Conservation (phyloP, 2,888 invertebrate species). For the Bellardia pandia region DNA sequence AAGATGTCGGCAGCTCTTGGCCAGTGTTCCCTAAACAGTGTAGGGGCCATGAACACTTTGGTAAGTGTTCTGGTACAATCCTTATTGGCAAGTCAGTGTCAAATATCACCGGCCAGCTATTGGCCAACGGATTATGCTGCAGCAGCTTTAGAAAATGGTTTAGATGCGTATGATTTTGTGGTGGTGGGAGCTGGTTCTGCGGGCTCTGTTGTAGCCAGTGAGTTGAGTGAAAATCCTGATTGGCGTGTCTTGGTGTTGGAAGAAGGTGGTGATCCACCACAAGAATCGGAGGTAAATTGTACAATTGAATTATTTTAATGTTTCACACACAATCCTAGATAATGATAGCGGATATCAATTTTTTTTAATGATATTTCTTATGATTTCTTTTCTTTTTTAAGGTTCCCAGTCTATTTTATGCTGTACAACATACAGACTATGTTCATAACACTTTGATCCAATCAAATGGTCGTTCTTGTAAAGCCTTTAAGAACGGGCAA, state of each 20-base stretch:
- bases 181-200: slow-evolving; percentile 85
- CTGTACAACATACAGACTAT: no score
- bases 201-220: slow-evolving; percentile 84
- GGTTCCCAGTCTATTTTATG: no score
- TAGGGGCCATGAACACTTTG: slow-evolving; percentile 80
- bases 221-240: slow-evolving; percentile 84
- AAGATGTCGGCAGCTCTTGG: no score
- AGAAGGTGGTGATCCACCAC: slow-evolving; percentile 85
- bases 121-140: slow-evolving; percentile 86
- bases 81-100: slow-evolving; percentile 85
- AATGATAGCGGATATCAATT: no score
- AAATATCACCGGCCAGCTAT: slow-evolving; percentile 82
- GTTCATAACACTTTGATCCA: no score
- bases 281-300: slow-evolving; percentile 80
- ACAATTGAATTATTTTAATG: no score
- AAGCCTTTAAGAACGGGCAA: no score
- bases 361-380: no score
- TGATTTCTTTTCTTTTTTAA: no score
- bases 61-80: slow-evolving; percentile 73
- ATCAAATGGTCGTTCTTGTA: no score
- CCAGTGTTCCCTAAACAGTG: slow-evolving; percentile 75
- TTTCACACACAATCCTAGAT: no score
- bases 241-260: slow-evolving; percentile 85
- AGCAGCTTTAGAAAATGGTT: slow-evolving; percentile 78
- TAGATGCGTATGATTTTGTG: slow-evolving; percentile 82